A percentile compares a stretch with the other conserved stretches of the same genome.
These are phyloP conservation scores for Hypolimnas misippus DNA, from an alignment of 2,888 invertebrate genomes.

Conservation along the genomic window DNA sequence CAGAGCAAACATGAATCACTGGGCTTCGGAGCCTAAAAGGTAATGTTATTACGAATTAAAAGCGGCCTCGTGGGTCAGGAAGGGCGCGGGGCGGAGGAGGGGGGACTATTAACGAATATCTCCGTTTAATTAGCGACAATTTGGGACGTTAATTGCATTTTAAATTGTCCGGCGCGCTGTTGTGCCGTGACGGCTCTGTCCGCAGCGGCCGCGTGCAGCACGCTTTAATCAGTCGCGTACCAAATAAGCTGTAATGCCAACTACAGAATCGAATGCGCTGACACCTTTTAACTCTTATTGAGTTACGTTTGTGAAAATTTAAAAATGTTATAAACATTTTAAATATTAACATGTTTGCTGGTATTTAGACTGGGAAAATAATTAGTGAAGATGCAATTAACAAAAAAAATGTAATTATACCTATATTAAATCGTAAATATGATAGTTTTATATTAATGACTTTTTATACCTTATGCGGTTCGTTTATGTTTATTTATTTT, in stretches of 20 bases:
- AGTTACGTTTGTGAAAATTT: conserved; percentile 7
- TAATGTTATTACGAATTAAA: conserved; percentile 42
- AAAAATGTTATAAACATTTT: conserved; percentile 7
- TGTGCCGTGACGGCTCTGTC: conserved; percentile 24
- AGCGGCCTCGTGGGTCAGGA: conserved; percentile 20
- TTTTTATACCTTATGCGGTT: too few species aligned
- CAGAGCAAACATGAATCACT: conserved; percentile 41
- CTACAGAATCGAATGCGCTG: conserved; percentile 21
- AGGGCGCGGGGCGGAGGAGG: conserved; percentile 26
- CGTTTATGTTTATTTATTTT: too few species aligned
- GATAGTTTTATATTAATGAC: too few species aligned
- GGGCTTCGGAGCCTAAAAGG: conserved; percentile 37
- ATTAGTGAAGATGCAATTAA: too few species aligned
- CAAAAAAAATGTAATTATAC: too few species aligned
- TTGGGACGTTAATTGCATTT: conserved; percentile 67
- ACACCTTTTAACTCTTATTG: conserved; percentile 26
- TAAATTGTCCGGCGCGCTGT: conserved; percentile 57
- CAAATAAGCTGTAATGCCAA: conserved; percentile 24
- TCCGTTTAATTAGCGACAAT: conserved; percentile 68
- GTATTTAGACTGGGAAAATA: neutral
- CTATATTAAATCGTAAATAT: too few species aligned
- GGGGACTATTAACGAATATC: conserved; percentile 59
- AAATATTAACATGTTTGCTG: neutral
- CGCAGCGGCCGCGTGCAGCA: conserved; percentile 21
- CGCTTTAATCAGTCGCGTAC: conserved; percentile 22